Base-by-base conservation (phyloP, 35 echinoderm and acorn worm species). In the Apostichopus parvimensis region DNA sequence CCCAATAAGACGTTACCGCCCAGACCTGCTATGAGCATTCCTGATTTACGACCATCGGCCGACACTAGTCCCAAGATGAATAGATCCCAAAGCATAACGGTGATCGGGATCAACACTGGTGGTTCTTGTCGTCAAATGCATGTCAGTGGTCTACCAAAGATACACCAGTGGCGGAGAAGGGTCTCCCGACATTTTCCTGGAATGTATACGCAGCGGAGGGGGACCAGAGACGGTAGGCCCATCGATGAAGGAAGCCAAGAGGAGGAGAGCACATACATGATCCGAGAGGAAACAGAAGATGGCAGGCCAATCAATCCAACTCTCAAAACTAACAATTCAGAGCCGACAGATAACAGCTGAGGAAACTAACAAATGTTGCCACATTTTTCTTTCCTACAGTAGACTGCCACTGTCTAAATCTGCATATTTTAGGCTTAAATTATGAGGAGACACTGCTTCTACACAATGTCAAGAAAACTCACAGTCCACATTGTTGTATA, bases 271-370 rank as follows among this genome's bases (percentile, higher is more conserved):
- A 21, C 56, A 58, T 84, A 84, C 52, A 59, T 84, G 81, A 59
- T 84, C 17, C 17, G 81, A 58, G 14, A 84, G 12, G 81, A 84
- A 24, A 84, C 81, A 57, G 81, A 84, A 20, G 81, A 84, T 20
- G 81, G 81, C 6, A 84, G 22, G 9, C 81, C 81, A 8, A 58
- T 58, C 18, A 84, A 58, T 59, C 0, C 53, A 5, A 84, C 54
- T n/a, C 20, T 84, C n/a, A 55, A n/a, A 20, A 75, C 71, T 4
- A 75, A 75, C 12, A 75, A 18, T 45, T 45, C 34, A 45, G 34
- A 45, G 34, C 34, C 34, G 34, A 45, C 34, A 45, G 34, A 45
- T 45, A 18, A 14, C 71, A 75, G 71, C 71, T 7, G 71, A 75
- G 15, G n/a, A 75, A 61, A 9, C 12, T 61, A 61, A 61, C 12